Base-by-base conservation (phyloP, 2,888 invertebrate genomes). In the Bellardia pandia region DNA sequence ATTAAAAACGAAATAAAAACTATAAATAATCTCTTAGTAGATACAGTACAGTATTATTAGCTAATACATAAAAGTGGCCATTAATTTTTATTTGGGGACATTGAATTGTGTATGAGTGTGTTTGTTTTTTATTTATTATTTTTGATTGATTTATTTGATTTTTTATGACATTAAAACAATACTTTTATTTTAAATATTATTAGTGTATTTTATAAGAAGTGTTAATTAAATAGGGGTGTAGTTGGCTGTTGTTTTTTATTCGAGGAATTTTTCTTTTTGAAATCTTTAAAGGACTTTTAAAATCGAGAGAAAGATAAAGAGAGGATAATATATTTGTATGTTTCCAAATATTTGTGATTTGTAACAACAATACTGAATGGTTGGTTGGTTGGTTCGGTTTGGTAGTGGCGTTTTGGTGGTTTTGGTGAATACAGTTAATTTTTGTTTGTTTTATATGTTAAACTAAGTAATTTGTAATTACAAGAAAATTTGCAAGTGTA, bases 371-470 rank as follows among this genome's bases (percentile, higher is more conserved):
- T 81, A 85, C 81, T 85, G 77, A 72, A 69, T 84, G 78, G 40
- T 60, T 78, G 77, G 16, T 51, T 75, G 68, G 53, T 45, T 78
- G 53, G 53, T 14, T 74, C 66, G 60, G 14, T n/a, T 82, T 82
- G 86, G 84, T 72, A 81, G 84, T 87, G 80, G 76, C 75, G 53
- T 79, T 86, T 80, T 77, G 51, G 76, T 77, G 79, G 83, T 84
- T 3, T 37, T 11, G 53, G 79, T 79, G 78, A 78, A 78, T 71
- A 82, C 62, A 75, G 56, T 84, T 76, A 60, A 76, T 74, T 83
- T 71, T 62, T 81, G 30, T 60, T 76, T 78, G 45, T 62, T 75
- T 74, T 66, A 69, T 71, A 64, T 75, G 75, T 75, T 74, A 69
- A 66, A 40, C 80, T 83, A 88, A 72, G 76, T 79, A 71, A 78